Percentiles rank a stretch among this genome's conserved stretches.
Evolutionary conservation across 2,797 vertebrate genomes (phyloP).

Genomic region (Diglossa cyanea): DNA sequence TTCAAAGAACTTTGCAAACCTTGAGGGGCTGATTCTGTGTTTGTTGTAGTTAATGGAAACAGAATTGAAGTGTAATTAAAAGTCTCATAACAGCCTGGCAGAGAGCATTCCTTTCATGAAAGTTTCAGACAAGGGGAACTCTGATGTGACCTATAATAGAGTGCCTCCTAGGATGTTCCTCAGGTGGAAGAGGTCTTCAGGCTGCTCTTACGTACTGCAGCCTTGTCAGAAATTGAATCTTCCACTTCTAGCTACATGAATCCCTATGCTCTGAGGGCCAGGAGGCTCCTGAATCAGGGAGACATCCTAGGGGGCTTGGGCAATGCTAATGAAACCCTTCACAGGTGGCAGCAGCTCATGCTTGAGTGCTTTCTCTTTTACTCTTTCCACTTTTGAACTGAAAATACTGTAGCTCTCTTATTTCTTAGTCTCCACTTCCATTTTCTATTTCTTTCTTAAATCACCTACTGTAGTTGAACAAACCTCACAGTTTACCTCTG

Average conservation of each 20-base stretch:
- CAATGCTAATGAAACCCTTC: neutral
- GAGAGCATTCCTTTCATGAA: neutral
- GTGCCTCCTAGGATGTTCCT: neutral
- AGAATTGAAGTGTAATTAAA: slow-evolving; percentile 17
- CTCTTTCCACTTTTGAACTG: neutral
- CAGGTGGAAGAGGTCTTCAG: neutral
- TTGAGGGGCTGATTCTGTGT: neutral
- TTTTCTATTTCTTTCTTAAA: neutral
- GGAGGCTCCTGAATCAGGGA: neutral
- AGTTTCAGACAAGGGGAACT: neutral
- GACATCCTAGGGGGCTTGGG: neutral
- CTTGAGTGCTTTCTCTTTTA: neutral
- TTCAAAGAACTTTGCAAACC: neutral
- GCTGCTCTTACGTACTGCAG: neutral
- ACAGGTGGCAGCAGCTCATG: neutral
- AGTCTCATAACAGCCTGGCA: neutral
- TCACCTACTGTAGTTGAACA: neutral
- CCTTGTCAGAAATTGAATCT: neutral
- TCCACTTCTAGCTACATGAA: neutral
- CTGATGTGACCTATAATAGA: neutral
- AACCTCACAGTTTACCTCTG: neutral
- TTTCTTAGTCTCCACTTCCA: neutral
- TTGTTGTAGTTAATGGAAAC: neutral
- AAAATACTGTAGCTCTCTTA: neutral
- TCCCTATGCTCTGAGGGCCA: neutral